These are phyloP conservation scores for Sarcophaga bullata DNA, from an alignment of 1,140 invertebrate genomes.

Conservation along the genomic window DNA sequence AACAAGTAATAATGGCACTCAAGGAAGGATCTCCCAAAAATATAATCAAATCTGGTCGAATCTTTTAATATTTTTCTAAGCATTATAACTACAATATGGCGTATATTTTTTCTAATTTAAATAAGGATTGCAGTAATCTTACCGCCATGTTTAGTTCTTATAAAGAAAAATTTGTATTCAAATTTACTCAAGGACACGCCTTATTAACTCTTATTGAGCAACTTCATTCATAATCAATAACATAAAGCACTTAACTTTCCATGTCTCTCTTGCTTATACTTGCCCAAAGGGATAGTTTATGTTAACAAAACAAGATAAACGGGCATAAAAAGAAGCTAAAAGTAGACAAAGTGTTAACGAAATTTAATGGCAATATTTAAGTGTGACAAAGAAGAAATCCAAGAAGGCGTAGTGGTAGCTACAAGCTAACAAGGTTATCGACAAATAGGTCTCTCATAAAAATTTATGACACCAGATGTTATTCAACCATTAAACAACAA, in stretches of 20 bases:
- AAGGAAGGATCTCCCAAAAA: too few species aligned
- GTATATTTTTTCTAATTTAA: too few species aligned
- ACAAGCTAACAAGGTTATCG: neutral
- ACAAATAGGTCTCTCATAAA: neutral
- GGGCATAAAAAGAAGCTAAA: neutral
- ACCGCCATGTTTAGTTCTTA: too few species aligned
- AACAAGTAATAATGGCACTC: too few species aligned
- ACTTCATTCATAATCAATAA: neutral
- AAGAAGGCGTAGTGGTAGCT: neutral
- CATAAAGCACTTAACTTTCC: neutral
- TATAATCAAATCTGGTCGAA: too few species aligned
- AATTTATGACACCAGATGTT: slow-evolving; percentile 26
- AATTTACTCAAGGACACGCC: too few species aligned
- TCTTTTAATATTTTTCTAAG: too few species aligned
- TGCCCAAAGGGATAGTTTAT: too few species aligned
- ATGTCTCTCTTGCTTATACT: neutral
- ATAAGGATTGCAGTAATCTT: too few species aligned
- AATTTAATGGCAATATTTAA: slow-evolving; percentile 4
- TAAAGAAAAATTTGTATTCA: too few species aligned
- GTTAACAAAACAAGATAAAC: neutral
- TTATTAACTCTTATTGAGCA: neutral
- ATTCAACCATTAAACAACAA: neutral
- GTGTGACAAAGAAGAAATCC: slow-evolving; percentile 3
- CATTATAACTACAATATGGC: too few species aligned
- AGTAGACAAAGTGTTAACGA: neutral